Percentiles rank a stretch among this genome's conserved stretches.
Evolutionary conservation across 1,140 invertebrate genomes (phyloP).

Genomic region (Drosophila persimilis): DNA sequence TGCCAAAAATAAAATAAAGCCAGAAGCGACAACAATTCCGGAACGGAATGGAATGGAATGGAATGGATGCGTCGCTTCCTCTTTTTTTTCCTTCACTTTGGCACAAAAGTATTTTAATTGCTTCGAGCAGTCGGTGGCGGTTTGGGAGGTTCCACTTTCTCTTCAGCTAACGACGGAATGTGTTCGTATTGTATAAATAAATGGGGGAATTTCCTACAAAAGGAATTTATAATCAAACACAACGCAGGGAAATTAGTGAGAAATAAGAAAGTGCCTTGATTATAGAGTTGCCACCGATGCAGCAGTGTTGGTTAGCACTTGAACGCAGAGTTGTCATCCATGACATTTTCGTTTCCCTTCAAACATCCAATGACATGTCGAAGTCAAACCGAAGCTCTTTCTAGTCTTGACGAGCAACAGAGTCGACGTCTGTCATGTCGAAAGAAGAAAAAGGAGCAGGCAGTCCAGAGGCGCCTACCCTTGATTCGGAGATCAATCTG

Average conservation of each 20-base stretch:
- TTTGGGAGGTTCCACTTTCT: neutral
- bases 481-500: neutral
- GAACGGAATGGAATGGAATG: neutral
- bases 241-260: constrained; percentile 1
- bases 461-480: neutral
- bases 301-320: constrained; percentile 10
- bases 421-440: constrained; percentile 34
- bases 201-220: constrained; percentile 17
- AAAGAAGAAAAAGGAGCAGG: constrained; percentile 10
- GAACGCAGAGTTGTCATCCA: neutral
- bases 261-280: neutral
- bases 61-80: constrained; percentile 9
- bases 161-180: neutral
- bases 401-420: neutral
- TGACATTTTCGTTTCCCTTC: constrained; percentile 29
- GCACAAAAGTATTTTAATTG: constrained; percentile 28
- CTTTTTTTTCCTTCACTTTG: constrained; percentile 2
- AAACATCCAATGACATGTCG: constrained; percentile 32
- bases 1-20: constrained; percentile 49
- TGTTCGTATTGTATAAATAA: constrained; percentile 27
- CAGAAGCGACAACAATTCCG: constrained; percentile 38
- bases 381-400: constrained; percentile 10
- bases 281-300: constrained; percentile 19
- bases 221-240: constrained; percentile 28
- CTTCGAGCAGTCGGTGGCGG: constrained; percentile 11